These are phyloP conservation scores for Rhinichthys klamathensis DNA, from an alignment of 2,113 vertebrate genomes.

Conservation along the genomic window DNA sequence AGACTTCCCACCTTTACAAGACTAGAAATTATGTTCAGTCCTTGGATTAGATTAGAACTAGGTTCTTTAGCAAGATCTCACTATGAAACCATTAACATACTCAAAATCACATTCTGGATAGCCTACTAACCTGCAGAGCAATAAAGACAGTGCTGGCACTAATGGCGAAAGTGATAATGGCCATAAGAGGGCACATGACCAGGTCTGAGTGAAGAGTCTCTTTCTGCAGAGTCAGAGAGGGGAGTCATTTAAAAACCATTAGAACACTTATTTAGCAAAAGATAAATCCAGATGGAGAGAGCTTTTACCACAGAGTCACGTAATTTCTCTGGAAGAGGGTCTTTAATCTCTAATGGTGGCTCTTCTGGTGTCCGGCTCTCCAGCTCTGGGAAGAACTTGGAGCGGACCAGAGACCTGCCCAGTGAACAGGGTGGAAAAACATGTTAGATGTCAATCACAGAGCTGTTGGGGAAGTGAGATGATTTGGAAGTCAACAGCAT, in stretches of 20 bases:
- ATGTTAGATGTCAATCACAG: not conserved
- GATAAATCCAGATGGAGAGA: not conserved
- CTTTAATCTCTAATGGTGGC: conserved; percentile 83
- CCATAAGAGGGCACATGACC: conserved; percentile 88
- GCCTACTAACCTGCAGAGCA: conserved; percentile 82
- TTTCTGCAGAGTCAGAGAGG: conserved; percentile 69
- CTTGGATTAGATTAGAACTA: not conserved
- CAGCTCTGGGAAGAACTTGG: conserved; percentile 85
- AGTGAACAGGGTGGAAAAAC: not conserved
- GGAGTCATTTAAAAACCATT: not conserved
- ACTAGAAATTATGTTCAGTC: not conserved
- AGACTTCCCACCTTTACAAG: not conserved
- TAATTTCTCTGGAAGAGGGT: conserved; percentile 88
- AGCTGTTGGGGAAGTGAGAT: not conserved
- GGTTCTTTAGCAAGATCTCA: not conserved
- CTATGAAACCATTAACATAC: not conserved
- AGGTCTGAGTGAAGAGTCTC: conserved; percentile 89
- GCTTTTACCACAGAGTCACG: conserved; percentile 83
- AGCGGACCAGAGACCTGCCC: conserved; percentile 84
- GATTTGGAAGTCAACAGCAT: not conserved
- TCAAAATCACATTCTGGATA: not conserved
- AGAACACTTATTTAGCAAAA: not conserved
- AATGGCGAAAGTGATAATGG: conserved; percentile 89
- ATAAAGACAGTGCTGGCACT: conserved; percentile 93
- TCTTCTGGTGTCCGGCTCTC: conserved; percentile 83